Percentiles rank a stretch among this genome's conserved stretches.
Evolutionary conservation across 2,888 invertebrate species (phyloP).

Genomic region (Molanna angustata): DNA sequence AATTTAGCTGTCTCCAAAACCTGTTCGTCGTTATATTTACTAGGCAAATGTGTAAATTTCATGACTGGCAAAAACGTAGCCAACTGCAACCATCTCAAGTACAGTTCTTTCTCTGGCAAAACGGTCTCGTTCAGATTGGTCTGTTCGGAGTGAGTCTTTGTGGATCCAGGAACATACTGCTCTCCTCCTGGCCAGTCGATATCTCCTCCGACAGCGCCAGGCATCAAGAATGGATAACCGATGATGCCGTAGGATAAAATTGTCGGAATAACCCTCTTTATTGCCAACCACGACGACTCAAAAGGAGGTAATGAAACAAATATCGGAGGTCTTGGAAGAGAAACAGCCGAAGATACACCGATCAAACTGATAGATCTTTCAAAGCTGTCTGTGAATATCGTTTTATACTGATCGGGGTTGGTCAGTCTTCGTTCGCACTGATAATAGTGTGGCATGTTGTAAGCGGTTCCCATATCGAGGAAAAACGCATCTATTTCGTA

Average conservation of each 20-base stretch:
- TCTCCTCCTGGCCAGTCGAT: constrained; percentile 62
- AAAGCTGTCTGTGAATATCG: constrained; percentile 64
- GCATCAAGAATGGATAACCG: constrained; percentile 91
- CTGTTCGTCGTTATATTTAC: constrained; percentile 78
- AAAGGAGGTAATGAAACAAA: constrained; percentile 85
- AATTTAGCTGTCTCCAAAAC: constrained; percentile 75
- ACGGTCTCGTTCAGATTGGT: constrained; percentile 44
- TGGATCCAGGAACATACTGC: constrained; percentile 54
- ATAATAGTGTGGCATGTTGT: constrained; percentile 84
- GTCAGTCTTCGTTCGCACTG: constrained; percentile 69
- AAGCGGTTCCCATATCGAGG: constrained; percentile 77
- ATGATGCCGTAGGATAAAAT: constrained; percentile 84
- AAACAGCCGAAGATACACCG: constrained; percentile 80
- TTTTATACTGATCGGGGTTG: constrained; percentile 83
- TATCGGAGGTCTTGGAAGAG: constrained; percentile 78
- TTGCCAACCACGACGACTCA: constrained; percentile 84
- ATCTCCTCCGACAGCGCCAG: constrained; percentile 92
- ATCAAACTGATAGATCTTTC: constrained; percentile 65
- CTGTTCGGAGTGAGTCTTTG: constrained; percentile 44
- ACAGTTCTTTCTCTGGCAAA: constrained; percentile 77
- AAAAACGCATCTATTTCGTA: constrained; percentile 85
- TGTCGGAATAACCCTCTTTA: constrained; percentile 80
- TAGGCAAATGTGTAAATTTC: constrained; percentile 86
- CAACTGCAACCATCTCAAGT: constrained; percentile 87
- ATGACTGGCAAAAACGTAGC: constrained; percentile 89